Evolutionary conservation across 2,888 invertebrate species (phyloP).

Genomic region (Xestia sexstrigata): DNA sequence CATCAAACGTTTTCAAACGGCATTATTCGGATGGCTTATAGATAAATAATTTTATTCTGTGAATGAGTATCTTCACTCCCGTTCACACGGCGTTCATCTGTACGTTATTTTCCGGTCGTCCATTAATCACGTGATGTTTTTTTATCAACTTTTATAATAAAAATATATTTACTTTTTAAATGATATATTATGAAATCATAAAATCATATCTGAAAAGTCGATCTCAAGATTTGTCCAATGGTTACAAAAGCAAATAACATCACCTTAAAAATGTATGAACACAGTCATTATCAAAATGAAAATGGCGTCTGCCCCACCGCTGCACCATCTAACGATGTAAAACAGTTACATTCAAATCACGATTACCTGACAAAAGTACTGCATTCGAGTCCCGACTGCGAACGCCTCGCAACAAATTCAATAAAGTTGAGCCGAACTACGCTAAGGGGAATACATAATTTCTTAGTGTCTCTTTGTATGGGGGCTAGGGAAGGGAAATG

Average conservation of each 20-base stretch:
- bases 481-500: constrained; percentile 74
- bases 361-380: constrained; percentile 87
- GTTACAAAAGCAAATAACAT: neutral
- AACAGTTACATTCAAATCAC: constrained; percentile 82
- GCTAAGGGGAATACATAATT: constrained; percentile 90
- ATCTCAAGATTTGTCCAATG: neutral
- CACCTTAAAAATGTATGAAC: neutral
- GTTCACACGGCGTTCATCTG: no score
- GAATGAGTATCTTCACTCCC: no score
- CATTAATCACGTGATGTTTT: no score
- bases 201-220: neutral
- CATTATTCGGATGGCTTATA: no score
- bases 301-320: constrained; percentile 20
- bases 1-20: no score
- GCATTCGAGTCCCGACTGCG: constrained; percentile 77
- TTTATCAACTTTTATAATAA: no score
- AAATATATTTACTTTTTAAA: no score
- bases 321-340: constrained; percentile 62
- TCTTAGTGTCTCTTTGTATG: constrained; percentile 90
- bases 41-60: no score
- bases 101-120: no score
- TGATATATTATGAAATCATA: no score
- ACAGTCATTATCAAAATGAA: constrained; percentile 1
- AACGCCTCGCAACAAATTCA: constrained; percentile 89
- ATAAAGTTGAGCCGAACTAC: constrained; percentile 88